Percentiles rank a stretch among this genome's conserved stretches.
Conservation (phyloP, 2,888 invertebrate species). For the Idaea aversata region DNA sequence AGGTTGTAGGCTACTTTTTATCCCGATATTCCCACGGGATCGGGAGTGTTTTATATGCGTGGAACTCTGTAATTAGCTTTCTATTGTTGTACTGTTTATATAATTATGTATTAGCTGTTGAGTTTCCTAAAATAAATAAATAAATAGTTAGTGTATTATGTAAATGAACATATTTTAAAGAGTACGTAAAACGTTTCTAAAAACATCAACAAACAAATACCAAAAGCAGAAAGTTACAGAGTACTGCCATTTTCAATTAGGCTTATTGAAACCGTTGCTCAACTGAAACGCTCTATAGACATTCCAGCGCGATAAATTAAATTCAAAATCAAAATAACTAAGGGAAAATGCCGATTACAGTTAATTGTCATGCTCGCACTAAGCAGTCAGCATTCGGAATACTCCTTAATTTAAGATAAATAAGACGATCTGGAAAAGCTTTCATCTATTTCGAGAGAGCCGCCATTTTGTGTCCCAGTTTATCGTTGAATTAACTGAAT, state of each 20-base stretch:
- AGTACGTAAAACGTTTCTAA: too few species aligned
- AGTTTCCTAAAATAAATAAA: too few species aligned
- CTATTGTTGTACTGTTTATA: too few species aligned
- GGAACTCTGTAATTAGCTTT: too few species aligned
- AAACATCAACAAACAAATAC: too few species aligned
- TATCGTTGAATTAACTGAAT: conserved; percentile 43
- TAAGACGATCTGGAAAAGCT: conserved; percentile 41
- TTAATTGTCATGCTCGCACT: conserved; percentile 20
- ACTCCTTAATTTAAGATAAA: conserved; percentile 43
- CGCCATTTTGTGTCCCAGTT: conserved; percentile 44
- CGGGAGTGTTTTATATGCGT: too few species aligned
- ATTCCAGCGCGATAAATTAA: not conserved
- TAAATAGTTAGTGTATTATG: not conserved
- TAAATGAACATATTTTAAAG: not conserved
- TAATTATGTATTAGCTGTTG: too few species aligned
- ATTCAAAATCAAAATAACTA: not conserved
- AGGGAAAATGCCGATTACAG: conserved; percentile 6
- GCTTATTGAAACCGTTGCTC: not conserved
- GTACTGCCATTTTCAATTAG: too few species aligned
- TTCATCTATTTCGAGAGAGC: conserved; percentile 44
- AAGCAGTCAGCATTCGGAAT: conserved; percentile 26
- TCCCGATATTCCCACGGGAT: too few species aligned
- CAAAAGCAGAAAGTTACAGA: too few species aligned
- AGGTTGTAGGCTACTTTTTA: too few species aligned
- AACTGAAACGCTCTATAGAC: not conserved